Conservation (phyloP, 1,140 invertebrate species). For the Ganaspis sp. region DNA sequence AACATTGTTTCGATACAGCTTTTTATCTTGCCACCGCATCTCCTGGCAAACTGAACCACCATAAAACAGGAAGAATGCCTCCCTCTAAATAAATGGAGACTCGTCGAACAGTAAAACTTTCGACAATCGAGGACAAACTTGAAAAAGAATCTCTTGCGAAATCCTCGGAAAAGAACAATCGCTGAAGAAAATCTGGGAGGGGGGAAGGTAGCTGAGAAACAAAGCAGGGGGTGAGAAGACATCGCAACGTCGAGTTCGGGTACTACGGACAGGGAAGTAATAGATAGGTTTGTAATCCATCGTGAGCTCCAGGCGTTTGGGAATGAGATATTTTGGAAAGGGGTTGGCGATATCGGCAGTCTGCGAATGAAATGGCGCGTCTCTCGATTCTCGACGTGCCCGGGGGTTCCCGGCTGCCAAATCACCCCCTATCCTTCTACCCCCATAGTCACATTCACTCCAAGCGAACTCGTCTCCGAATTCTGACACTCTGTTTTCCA, state of each 20-base stretch:
- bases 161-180: constrained; percentile 7
- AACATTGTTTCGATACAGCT: neutral
- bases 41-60: neutral
- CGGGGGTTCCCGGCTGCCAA: constrained; percentile 66
- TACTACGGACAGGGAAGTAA: constrained; percentile 72
- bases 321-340: constrained; percentile 76
- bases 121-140: neutral
- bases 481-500: constrained; percentile 35
- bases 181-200: constrained; percentile 17
- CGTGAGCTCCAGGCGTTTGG: constrained; percentile 72
- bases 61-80: neutral
- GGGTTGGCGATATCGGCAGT: constrained; percentile 75
- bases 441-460: constrained; percentile 51
- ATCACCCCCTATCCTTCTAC: constrained; percentile 50
- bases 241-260: constrained; percentile 60
- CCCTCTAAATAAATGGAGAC: neutral
- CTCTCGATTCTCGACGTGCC: constrained; percentile 72
- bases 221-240: constrained; percentile 49
- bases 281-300: constrained; percentile 78
- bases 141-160: neutral
- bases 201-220: neutral
- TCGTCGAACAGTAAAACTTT: neutral
- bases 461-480: constrained; percentile 45
- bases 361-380: constrained; percentile 75
- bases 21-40: neutral